Percentiles rank a stretch among this genome's conserved stretches.
phyloP scores from a whole-genome alignment of 2,797 vertebrate species.

The Phrynocephalus guinanensis region DNA sequence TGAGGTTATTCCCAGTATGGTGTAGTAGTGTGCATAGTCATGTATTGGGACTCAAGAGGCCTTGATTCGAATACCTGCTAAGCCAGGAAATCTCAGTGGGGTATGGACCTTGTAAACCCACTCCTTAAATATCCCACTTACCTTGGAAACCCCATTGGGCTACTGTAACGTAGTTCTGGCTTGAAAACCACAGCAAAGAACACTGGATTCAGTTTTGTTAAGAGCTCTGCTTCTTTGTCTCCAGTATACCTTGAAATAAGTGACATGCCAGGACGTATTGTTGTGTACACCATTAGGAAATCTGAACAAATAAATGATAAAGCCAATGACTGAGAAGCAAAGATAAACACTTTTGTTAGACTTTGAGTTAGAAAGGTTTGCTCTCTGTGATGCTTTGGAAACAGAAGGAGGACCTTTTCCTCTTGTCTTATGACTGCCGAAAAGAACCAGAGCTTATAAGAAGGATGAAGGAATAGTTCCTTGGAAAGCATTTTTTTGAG shows the following conservation, averaged over 20 bases:
- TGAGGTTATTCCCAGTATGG: neutral
- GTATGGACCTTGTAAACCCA: too few species aligned
- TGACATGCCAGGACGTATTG: conserved; percentile 32
- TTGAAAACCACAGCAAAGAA: too few species aligned
- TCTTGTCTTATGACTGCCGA: neutral
- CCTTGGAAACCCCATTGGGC: too few species aligned
- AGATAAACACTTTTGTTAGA: conserved; percentile 52
- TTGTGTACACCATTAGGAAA: conserved; percentile 34
- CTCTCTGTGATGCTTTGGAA: conserved; percentile 39
- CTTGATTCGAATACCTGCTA: too few species aligned
- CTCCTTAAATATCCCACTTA: too few species aligned
- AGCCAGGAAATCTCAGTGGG: too few species aligned
- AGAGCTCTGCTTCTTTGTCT: conserved; percentile 62
- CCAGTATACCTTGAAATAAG: conserved; percentile 42
- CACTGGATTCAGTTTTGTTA: conserved; percentile 41
- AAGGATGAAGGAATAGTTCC: conserved; percentile 46
- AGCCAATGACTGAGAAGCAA: conserved; percentile 21
- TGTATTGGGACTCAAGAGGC: too few species aligned
- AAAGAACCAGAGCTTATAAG: neutral
- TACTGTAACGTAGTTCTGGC: too few species aligned
- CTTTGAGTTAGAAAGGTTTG: conserved; percentile 38
- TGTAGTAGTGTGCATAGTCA: too few species aligned
- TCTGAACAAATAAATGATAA: conserved; percentile 34
- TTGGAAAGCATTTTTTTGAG: conserved; percentile 42
- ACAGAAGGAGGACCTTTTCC: conserved; percentile 39